A percentile compares a stretch with the other conserved stretches of the same genome.
phyloP scores from a whole-genome alignment of 2,888 invertebrate species.

The Tethea ocularis region DNA sequence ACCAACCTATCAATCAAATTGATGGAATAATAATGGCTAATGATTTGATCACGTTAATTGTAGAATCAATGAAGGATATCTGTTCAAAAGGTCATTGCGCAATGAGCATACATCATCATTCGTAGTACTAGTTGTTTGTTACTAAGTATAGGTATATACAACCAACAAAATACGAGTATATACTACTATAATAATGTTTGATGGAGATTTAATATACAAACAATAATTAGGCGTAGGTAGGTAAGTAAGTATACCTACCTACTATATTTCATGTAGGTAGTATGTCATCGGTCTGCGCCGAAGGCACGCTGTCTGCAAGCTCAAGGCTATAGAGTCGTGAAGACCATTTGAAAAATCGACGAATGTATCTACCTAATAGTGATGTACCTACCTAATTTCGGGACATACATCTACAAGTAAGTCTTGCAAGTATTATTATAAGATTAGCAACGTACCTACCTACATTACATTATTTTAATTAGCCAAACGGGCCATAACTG shows the following conservation, averaged over 20 bases:
- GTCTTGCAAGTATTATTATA: too few relatives aligned
- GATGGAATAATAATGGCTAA: slow-evolving; percentile 29
- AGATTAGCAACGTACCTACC: too few relatives aligned
- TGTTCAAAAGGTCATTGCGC: slow-evolving; percentile 19
- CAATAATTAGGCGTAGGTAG: slow-evolving; percentile 14
- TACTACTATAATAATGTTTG: too few relatives aligned
- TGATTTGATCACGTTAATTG: slow-evolving; percentile 37
- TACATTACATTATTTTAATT: too few relatives aligned
- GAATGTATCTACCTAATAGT: slow-evolving; percentile 1
- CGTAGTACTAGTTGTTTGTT: neutral
- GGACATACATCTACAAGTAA: neutral
- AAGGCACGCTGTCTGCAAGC: slow-evolving; percentile 63
- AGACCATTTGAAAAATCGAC: slow-evolving; percentile 28
- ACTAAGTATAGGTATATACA: neutral
- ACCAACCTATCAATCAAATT: slow-evolving; percentile 29
- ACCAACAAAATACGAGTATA: neutral
- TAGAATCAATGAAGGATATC: slow-evolving; percentile 20
- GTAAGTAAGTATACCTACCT: slow-evolving; percentile 14
- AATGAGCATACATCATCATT: neutral
- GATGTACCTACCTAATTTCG: too few relatives aligned
- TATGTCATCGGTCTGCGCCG: slow-evolving; percentile 15
- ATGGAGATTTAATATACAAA: too few relatives aligned
- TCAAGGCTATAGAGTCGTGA: slow-evolving; percentile 46
- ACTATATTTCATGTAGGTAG: neutral
- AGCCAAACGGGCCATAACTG: too few relatives aligned